Base-by-base conservation (phyloP, 2,888 invertebrate genomes). In the Schizotus pectinicornis region DNA sequence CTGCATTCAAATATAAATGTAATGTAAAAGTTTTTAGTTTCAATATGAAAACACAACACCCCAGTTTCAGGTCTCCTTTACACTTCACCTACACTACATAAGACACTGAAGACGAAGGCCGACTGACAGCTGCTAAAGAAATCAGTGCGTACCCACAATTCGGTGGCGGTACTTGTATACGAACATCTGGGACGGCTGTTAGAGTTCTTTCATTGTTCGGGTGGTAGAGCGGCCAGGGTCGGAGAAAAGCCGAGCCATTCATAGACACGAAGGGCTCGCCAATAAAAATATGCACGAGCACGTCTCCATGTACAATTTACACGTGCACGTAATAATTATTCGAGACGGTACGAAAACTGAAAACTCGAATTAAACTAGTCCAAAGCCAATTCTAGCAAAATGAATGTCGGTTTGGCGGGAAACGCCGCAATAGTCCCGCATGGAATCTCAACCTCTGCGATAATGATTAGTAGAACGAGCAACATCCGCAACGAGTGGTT, bases 131-230 rank as follows among this genome's bases (percentile, higher is more conserved):
- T 63, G 68, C 62, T 67, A 61, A 69, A 69, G 68, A 68, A 70
- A 70, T 70, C 68, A 68, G 61, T 62, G 64, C 63, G 51, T 56
- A 49, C 59, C 46, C 53, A 41, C 35, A 41, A 43, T 9, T 46
- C 50, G 51, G 50, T 49, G 43, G 52, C 51, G 48, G 36, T 50
- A 48, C 49, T 46, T 43, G 35, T 56, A n/a, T n/a, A 56, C 56
- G 65, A 67, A 68, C 69, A 69, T 69, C 68, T 69, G 67, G 67
- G 62, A 47, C 58, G 51, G 47, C 9, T 32, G 33, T 45, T 14
- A 37, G 50, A 47, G 37, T 51, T 56, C 39, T 38, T 65, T 67
- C 60, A 67, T 68, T 68, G 63, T 68, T 64, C 54, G 51, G 56
- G 34, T 60, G 48, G 12, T 51, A 51, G 49, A 39, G 45, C 7